Percentiles rank a stretch among this genome's conserved stretches.
Evolutionary conservation across 2,888 invertebrate species (phyloP).

Genomic region (Trichogramma evanescens): DNA sequence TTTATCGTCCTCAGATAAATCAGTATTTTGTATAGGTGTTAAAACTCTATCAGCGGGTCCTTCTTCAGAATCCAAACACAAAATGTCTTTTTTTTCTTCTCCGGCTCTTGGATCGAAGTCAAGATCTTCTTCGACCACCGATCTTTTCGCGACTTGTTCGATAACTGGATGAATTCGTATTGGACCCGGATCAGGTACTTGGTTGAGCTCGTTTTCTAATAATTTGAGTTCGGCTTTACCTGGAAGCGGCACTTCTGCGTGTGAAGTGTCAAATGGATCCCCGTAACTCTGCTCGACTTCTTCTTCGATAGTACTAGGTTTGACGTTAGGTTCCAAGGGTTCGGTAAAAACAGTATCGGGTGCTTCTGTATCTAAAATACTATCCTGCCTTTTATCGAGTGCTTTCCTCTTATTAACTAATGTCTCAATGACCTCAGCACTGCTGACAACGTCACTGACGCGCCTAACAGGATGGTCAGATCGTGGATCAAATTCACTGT

Average conservation of each 20-base stretch:
- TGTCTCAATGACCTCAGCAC: constrained; percentile 21
- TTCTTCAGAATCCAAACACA: constrained; percentile 51
- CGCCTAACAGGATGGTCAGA: constrained; percentile 34
- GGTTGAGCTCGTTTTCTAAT: constrained; percentile 67
- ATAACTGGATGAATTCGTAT: constrained; percentile 30
- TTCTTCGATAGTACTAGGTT: constrained; percentile 43
- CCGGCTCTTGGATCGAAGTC: constrained; percentile 54
- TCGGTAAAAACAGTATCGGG: constrained; percentile 59
- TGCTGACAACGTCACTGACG: constrained; percentile 22
- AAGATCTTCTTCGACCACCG: constrained; percentile 28
- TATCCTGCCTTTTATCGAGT: constrained; percentile 33
- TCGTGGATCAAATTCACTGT: constrained; percentile 58
- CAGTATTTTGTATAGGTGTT: constrained; percentile 44
- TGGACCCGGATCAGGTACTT: constrained; percentile 47
- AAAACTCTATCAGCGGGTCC: constrained; percentile 46
- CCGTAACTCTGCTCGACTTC: constrained; percentile 49
- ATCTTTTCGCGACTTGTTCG: constrained; percentile 23
- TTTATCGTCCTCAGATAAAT: constrained; percentile 41
- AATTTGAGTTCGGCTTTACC: constrained; percentile 74
- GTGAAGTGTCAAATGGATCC: constrained; percentile 86
- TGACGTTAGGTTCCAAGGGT: constrained; percentile 60
- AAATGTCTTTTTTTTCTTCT: constrained; percentile 41
- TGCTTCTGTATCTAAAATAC: constrained; percentile 49
- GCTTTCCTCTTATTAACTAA: constrained; percentile 16
- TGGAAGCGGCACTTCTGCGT: constrained; percentile 67